Percentiles rank a stretch among this genome's conserved stretches.
phyloP scores from a whole-genome alignment of 1,140 invertebrate species.

The Onthophagus taurus region DNA sequence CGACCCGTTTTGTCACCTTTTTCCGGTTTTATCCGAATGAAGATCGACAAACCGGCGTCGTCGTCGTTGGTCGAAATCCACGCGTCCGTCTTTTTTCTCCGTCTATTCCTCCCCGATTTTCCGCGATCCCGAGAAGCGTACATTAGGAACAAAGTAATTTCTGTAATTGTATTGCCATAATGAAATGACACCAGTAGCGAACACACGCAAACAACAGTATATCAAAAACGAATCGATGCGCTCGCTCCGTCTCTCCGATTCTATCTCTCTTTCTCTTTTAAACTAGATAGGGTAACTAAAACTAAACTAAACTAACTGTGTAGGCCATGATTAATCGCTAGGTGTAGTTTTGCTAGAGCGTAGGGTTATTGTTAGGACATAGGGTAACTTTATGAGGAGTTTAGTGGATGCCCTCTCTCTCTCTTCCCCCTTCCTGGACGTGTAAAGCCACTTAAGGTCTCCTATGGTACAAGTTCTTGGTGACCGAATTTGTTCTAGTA shows the following conservation, averaged over 20 bases:
- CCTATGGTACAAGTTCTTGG: neutral
- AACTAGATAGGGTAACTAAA: constrained; percentile 5
- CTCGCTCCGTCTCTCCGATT: constrained; percentile 4
- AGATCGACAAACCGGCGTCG: no score
- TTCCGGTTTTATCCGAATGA: no score
- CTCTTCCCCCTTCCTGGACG: no score
- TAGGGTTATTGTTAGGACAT: constrained; percentile 18
- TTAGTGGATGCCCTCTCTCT: constrained; percentile 13
- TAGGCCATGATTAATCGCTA: constrained; percentile 12
- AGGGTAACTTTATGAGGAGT: constrained; percentile 14
- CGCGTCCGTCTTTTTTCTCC: no score
- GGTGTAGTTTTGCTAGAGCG: constrained; percentile 15
- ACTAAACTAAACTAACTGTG: constrained; percentile 11
- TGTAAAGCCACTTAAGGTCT: neutral
- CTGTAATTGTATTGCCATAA: no score
- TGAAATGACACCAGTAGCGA: no score
- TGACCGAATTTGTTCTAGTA: neutral
- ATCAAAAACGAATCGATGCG: neutral
- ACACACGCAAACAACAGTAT: neutral
- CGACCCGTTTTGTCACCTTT: neutral
- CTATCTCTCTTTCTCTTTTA: constrained; percentile 10
- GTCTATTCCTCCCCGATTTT: no score
- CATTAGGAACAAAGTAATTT: neutral
- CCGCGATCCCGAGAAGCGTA: no score
- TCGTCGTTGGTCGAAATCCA: no score